These are phyloP conservation scores for Lacerta viridis DNA, from an alignment of 2,797 vertebrate species.

Conservation along the genomic window DNA sequence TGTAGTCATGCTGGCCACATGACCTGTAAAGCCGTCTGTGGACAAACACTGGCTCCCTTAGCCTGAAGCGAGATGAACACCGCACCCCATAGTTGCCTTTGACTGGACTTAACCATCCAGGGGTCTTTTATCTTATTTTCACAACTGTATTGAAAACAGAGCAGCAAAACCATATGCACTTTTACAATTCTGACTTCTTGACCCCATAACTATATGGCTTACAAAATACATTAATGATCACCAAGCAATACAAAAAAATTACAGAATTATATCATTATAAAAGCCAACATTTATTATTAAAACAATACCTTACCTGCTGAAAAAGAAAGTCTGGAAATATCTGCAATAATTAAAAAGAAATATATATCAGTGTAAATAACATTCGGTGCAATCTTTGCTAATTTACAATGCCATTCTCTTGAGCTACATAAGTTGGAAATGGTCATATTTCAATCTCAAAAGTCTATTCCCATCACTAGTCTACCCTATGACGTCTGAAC, in stretches of 20 bases:
- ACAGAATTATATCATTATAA: background rate
- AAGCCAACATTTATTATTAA: conserved; percentile 48
- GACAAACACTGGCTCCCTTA: too few relatives aligned
- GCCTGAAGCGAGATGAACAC: too few relatives aligned
- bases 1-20: too few relatives aligned
- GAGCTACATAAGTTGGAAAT: conserved; percentile 21
- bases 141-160: background rate
- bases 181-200: background rate
- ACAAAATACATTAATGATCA: background rate
- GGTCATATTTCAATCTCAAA: background rate
- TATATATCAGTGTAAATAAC: conserved; percentile 47
- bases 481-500: background rate
- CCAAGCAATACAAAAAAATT: background rate
- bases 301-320: conserved; percentile 86
- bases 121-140: too few relatives aligned
- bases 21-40: too few relatives aligned
- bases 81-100: too few relatives aligned
- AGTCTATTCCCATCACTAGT: background rate
- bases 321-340: conserved; percentile 90
- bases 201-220: background rate
- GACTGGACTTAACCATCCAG: too few relatives aligned
- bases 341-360: conserved; percentile 77
- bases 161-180: background rate
- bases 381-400: background rate
- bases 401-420: background rate